Base-by-base conservation (phyloP, 2,113 vertebrate species). In the Oncorhynchus tshawytscha region DNA sequence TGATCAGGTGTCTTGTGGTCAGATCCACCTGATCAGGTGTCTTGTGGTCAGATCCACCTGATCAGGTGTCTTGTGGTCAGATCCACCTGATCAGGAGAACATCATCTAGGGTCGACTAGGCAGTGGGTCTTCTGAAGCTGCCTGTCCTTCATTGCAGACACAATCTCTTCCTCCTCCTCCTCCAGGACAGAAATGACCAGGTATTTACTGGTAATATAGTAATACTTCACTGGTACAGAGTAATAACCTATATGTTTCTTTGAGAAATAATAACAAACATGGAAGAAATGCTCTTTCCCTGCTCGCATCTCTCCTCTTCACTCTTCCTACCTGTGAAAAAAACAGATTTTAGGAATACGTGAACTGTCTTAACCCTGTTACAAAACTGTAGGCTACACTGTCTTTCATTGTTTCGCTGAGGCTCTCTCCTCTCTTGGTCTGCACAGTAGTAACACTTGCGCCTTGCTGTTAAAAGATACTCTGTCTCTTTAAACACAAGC, bases 401-500 rank as follows among this genome's bases (percentile, higher is more conserved):
- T 25, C 7, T 13, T 75, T 31, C 6, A 24, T 24, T 72, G 60
- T 54, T 7, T 72, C 1, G 39, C 48, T 77, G 60, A 48, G 54
- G 24, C 20, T 68, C 70, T 68, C 51, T 70, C 29, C 51, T 29
- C 27, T 65, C 39, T 69, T 70, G 78, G 67, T 72, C 73, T 80
- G 70, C 84, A 74, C 81, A 66, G 75, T 57, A 78, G 75, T 70
- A 15, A 0, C 74, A 0, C 74, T 70, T 16, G 0, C 39, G 9
- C 60, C 57, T 75, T 66, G 75, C 57, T 73, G 70, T 59, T 20
- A 62, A 29, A 27, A 29, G 22, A 27, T 60, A 65, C 25, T 54
- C 69, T 67, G 51, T 31, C 66, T 76, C 79, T 72, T 77, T 78
- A 81, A 78, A 72, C 34, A 82, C 69, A 78, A 16, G 77, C 39